phyloP scores from a whole-genome alignment of 2,113 vertebrate genomes.

The Oostethus manadensis region DNA sequence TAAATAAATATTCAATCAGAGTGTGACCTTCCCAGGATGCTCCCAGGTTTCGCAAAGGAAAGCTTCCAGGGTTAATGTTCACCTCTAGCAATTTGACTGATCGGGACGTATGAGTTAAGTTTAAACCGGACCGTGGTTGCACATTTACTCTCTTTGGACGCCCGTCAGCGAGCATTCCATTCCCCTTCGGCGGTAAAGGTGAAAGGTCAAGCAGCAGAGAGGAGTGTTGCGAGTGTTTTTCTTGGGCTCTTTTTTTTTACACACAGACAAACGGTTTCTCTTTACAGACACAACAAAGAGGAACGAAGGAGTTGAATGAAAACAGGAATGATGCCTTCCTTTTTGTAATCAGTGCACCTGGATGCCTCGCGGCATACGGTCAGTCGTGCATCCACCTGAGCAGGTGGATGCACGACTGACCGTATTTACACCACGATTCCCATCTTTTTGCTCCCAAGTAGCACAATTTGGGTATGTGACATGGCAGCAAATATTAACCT shows the following conservation, averaged over 20 bases:
- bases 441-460: no score
- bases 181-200: constrained; percentile 41
- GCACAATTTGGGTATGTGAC: no score
- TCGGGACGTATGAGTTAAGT: neutral
- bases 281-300: neutral
- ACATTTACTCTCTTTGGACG: constrained; percentile 27
- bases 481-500: no score
- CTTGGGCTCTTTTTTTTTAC: constrained; percentile 8
- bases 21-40: constrained; percentile 16
- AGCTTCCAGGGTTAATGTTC: constrained; percentile 11
- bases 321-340: constrained; percentile 25
- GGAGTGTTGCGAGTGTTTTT: constrained; percentile 1
- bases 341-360: constrained; percentile 24
- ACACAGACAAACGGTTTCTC: neutral
- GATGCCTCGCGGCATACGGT: constrained; percentile 30
- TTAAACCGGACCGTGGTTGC: constrained; percentile 19
- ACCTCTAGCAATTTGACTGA: neutral
- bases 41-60: neutral
- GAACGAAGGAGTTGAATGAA: neutral
- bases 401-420: constrained; percentile 21
- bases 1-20: constrained; percentile 30
- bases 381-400: constrained; percentile 24
- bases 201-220: constrained; percentile 38
- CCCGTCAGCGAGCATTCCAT: constrained; percentile 38
- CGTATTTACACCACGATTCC: neutral